Evolutionary conservation across 2,797 vertebrate genomes (phyloP).

Genomic region (Coreius guichenoti): DNA sequence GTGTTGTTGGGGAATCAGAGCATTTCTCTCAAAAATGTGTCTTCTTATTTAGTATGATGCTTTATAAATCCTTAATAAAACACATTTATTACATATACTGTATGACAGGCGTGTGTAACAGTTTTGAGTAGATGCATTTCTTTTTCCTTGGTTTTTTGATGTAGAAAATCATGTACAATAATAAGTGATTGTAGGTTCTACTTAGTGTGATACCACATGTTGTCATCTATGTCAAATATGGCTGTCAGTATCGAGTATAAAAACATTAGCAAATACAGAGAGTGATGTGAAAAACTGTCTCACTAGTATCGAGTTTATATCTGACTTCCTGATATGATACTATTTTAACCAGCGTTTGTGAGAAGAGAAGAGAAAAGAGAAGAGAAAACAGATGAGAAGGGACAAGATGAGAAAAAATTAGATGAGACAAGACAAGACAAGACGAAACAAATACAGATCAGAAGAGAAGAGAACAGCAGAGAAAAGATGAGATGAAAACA

Average conservation of each 20-base stretch:
- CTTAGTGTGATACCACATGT: slow-evolving; percentile 19
- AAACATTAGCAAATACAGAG: slow-evolving; percentile 48
- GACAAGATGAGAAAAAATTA: neutral
- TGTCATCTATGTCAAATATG: slow-evolving; percentile 45
- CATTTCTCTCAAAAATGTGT: neutral
- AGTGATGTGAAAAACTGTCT: slow-evolving; percentile 27
- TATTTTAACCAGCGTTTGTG: slow-evolving; percentile 15
- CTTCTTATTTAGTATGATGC: slow-evolving; percentile 1
- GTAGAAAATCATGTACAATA: slow-evolving; percentile 1
- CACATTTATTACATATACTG: slow-evolving; percentile 4
- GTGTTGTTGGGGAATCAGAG: neutral
- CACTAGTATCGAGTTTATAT: slow-evolving; percentile 22
- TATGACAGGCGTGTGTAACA: neutral
- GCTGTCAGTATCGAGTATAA: slow-evolving; percentile 52
- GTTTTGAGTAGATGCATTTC: slow-evolving; percentile 27
- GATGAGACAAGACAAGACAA: neutral
- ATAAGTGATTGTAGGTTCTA: slow-evolving; percentile 6
- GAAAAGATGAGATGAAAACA: neutral
- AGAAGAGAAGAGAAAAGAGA: neutral
- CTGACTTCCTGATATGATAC: slow-evolving; percentile 31
- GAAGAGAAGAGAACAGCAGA: neutral
- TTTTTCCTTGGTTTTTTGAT: neutral
- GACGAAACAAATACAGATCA: neutral
- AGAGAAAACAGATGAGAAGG: neutral
- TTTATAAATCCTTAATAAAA: slow-evolving; percentile 35